These are phyloP conservation scores for Lophochroa leadbeateri DNA, from an alignment of 2,113 vertebrate species.

Conservation along the genomic window DNA sequence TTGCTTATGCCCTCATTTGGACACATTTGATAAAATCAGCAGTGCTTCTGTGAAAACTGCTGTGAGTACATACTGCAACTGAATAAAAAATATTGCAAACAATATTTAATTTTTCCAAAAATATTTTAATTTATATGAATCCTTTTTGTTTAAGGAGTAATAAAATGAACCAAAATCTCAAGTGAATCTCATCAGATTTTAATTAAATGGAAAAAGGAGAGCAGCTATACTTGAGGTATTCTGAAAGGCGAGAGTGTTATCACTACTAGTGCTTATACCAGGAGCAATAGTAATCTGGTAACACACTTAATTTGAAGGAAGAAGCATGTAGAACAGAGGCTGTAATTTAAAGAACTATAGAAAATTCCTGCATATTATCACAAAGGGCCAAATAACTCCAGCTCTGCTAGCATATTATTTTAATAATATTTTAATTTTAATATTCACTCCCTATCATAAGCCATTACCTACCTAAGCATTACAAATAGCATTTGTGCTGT, in stretches of 20 bases:
- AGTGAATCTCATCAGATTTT: background rate
- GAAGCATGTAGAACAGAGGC: background rate
- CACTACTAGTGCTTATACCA: background rate
- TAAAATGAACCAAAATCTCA: background rate
- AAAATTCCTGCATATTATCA: background rate
- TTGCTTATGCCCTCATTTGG: background rate
- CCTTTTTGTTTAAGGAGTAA: background rate
- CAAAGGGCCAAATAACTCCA: background rate
- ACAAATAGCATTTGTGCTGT: background rate
- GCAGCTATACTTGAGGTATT: background rate
- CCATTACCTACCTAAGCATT: background rate
- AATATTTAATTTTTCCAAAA: background rate
- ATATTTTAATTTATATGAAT: background rate
- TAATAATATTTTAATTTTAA: background rate
- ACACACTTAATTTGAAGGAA: background rate
- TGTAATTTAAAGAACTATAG: background rate
- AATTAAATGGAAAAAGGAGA: background rate
- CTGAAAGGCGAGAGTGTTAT: background rate
- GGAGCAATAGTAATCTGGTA: background rate
- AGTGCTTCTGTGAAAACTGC: background rate
- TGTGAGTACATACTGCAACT: background rate
- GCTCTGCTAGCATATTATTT: background rate
- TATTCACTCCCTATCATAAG: background rate
- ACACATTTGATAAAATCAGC: background rate
- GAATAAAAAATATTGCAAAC: background rate